Conservation (phyloP, 2,113 vertebrate species). For the Bucco capensis region DNA sequence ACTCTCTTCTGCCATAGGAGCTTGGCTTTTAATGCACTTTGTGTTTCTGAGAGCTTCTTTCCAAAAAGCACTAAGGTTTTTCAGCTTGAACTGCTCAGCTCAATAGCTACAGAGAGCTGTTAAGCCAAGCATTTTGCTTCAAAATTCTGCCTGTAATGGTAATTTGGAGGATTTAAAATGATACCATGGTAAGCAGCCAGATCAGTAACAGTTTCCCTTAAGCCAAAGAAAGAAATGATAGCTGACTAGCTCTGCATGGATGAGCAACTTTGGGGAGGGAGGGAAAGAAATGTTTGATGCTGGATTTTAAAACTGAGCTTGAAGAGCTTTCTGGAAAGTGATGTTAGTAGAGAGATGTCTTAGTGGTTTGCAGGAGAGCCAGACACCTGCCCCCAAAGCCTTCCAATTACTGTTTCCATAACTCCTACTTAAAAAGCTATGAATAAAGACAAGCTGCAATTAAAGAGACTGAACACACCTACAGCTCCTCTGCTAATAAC, state of each 20-base stretch:
- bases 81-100: slow-evolving; percentile 33
- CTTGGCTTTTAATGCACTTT: not conserved
- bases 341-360: not conserved
- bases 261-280: not conserved
- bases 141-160: not conserved
- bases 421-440: slow-evolving; percentile 60
- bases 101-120: not conserved
- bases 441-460: slow-evolving; percentile 53
- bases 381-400: slow-evolving; percentile 48
- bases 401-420: slow-evolving; percentile 45
- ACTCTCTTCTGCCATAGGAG: not conserved
- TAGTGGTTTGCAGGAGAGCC: not conserved
- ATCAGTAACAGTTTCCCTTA: not conserved
- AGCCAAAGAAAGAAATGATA: not conserved
- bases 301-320: not conserved
- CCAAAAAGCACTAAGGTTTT: not conserved
- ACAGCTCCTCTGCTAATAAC: slow-evolving; percentile 16
- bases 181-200: not conserved
- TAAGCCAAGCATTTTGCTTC: not conserved
- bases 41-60: not conserved
- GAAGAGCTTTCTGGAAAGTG: slow-evolving; percentile 35
- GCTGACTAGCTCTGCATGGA: not conserved
- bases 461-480: slow-evolving; percentile 48
- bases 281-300: not conserved
- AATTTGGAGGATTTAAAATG: not conserved